Percentiles rank a stretch among this genome's conserved stretches.
Conservation (phyloP, 2,113 vertebrate species). For the Physeter macrocephalus region DNA sequence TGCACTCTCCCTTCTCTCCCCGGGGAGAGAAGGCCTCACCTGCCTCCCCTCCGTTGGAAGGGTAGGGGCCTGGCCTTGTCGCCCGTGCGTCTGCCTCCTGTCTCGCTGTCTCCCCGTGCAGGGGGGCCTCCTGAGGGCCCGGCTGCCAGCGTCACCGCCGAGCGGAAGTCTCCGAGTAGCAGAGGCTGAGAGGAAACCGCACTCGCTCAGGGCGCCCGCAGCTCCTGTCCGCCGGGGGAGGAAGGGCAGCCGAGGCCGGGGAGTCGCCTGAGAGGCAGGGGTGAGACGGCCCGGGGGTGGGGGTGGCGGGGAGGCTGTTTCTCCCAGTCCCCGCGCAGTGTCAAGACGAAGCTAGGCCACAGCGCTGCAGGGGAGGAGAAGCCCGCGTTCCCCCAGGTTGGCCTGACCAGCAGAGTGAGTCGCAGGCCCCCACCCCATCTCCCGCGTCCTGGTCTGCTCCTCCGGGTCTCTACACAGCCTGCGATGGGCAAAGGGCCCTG, state of each 20-base stretch:
- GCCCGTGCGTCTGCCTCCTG: background rate
- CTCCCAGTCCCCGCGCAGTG: background rate
- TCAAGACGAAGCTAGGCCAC: background rate
- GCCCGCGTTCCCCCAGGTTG: accelerated
- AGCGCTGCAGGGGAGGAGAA: background rate
- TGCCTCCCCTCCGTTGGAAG: background rate
- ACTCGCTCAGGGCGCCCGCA: accelerated
- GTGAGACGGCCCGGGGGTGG: no score
- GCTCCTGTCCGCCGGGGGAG: background rate
- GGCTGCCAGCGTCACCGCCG: accelerated
- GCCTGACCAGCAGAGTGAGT: background rate
- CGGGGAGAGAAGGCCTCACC: background rate
- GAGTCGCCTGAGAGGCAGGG: background rate
- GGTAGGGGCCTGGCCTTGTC: background rate
- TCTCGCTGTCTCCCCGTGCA: background rate
- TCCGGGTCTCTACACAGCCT: background rate
- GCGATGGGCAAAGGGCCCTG: accelerated
- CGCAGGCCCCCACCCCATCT: background rate
- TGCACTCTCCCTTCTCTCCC: accelerated
- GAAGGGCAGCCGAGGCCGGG: background rate
- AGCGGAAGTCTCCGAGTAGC: background rate
- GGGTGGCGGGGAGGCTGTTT: accelerated
- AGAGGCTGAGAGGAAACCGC: background rate
- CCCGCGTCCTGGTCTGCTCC: background rate
- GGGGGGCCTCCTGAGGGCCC: background rate